phyloP scores from a whole-genome alignment of 1,140 invertebrate genomes.

The Cardiocondyla obscurior region DNA sequence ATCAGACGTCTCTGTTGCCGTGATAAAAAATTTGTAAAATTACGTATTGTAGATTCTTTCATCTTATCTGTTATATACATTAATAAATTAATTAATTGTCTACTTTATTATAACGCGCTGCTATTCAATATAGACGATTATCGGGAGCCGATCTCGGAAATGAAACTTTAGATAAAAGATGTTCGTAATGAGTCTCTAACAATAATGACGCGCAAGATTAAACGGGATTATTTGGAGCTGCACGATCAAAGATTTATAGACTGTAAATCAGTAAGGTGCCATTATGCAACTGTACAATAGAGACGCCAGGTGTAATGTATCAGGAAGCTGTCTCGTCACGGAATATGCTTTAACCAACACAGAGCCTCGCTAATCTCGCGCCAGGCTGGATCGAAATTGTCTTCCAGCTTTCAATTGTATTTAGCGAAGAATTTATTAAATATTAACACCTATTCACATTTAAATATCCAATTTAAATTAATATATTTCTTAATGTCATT shows the following conservation, averaged over 20 bases:
- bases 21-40: neutral
- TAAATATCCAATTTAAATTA: no score
- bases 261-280: constrained; percentile 30
- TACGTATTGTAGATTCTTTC: no score
- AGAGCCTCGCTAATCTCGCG: neutral
- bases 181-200: neutral
- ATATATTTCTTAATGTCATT: no score
- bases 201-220: constrained; percentile 13
- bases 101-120: neutral
- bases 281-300: constrained; percentile 33
- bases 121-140: neutral
- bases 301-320: constrained; percentile 28
- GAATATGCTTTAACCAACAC: constrained; percentile 13
- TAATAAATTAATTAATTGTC: no score
- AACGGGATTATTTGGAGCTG: constrained; percentile 16
- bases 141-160: neutral
- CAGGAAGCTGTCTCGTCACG: constrained; percentile 30
- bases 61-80: no score
- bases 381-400: neutral
- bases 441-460: neutral
- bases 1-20: neutral
- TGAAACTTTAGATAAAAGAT: constrained; percentile 10
- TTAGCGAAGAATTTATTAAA: neutral
- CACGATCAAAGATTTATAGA: constrained; percentile 8
- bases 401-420: neutral